A percentile compares a stretch with the other conserved stretches of the same genome.
Conservation (phyloP, 2,113 vertebrate genomes). For the Rissa tridactyla region DNA sequence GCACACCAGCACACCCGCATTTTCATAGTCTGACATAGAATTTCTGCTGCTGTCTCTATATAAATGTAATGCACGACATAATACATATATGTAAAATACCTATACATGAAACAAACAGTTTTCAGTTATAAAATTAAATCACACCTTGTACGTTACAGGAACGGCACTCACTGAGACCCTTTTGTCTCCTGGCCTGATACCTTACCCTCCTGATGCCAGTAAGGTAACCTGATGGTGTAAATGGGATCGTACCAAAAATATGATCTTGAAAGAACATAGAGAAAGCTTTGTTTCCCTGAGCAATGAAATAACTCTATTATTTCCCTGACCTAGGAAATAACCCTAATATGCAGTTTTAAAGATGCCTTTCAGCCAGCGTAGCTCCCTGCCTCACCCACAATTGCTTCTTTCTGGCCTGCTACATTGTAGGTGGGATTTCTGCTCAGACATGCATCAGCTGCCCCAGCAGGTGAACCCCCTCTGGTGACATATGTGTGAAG, state of each 20-base stretch:
- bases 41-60: background rate
- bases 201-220: background rate
- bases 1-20: fast-evolving
- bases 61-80: background rate
- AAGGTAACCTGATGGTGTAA: background rate
- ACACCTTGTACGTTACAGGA: background rate
- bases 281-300: background rate
- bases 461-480: background rate
- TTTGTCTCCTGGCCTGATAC: background rate
- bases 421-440: background rate
- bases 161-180: background rate
- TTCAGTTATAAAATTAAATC: background rate
- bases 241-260: background rate
- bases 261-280: background rate
- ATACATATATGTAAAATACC: background rate
- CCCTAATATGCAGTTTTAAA: background rate
- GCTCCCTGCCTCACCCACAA: background rate
- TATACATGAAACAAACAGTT: background rate
- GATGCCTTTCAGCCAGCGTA: background rate
- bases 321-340: background rate
- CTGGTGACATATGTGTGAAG: background rate
- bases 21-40: background rate
- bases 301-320: background rate
- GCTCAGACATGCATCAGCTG: background rate
- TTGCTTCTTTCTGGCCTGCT: background rate